Evolutionary conservation across 2,797 vertebrate genomes (phyloP), one percentile per base, ranked within the genome.

Genomic region (Pipistrellus kuhlii): DNA sequence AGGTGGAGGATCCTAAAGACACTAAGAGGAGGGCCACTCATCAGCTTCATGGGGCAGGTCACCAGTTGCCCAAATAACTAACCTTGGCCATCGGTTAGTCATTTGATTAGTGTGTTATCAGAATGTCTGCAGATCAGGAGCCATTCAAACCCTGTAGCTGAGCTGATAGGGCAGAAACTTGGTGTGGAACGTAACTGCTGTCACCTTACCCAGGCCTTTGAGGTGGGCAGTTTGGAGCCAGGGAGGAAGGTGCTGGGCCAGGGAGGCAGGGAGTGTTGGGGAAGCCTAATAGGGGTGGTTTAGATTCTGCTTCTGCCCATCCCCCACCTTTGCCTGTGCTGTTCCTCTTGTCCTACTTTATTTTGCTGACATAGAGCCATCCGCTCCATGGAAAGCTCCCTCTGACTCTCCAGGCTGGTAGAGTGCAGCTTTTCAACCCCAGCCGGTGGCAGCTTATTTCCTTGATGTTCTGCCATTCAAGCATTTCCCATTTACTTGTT

Each of bases 211-310:
- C 23, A 13, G 8, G 46, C 46, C 69, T 80, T 88, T 75, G 71
- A 46, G 55, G 21, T 17, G n/a, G n/a, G 77, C 41, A 44, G 32
- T 85, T 72, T 57, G 46, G 64, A 85, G 46, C 46, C 8, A 0
- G 4, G 1, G 10, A 20, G 3, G 35, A 30, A 23, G 35, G 17
- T 9, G 0, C 55, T 11, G 7, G 14, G 71, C 89, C 6, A 8
- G 4, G 59, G 46, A 64, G 46, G 30, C 38, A 30, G 1, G 11
- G 0, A 30, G 0, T 6, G 0, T 8, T 38, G 38, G 55, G 13
- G n/a, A 15, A 38, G 46, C 46, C 41, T 8, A 30, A 8, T 46
- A 35, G 1, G 64, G 59, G 14, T 30, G 15, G 8, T 57, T 20
- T 48, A 57, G 57, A 25, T 20, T 30, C 51, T 35, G 0, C 62